A percentile compares a stretch with the other conserved stretches of the same genome.
phyloP scores from a whole-genome alignment of 2,113 vertebrate genomes.

The Nipponia nippon region DNA sequence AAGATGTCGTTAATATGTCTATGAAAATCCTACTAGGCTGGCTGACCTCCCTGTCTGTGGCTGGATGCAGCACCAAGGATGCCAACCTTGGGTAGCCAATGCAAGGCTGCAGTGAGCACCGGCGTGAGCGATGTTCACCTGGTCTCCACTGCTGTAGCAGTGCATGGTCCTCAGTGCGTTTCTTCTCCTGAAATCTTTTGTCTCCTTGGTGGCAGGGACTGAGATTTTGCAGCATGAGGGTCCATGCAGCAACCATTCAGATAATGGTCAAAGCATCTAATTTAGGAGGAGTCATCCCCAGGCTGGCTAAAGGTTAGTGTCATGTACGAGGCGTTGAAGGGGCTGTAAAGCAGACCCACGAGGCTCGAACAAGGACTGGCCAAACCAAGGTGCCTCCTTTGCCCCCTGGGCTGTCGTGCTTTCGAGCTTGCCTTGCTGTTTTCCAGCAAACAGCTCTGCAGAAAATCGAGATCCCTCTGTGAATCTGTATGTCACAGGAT shows the following conservation, averaged over 20 bases:
- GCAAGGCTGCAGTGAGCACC: rapidly evolving
- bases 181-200: neutral
- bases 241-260: rapidly evolving
- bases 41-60: rapidly evolving
- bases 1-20: neutral
- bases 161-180: rapidly evolving
- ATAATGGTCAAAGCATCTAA: neutral
- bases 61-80: rapidly evolving
- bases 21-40: rapidly evolving
- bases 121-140: neutral
- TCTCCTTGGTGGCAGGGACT: neutral
- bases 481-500: neutral
- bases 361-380: rapidly evolving
- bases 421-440: neutral
- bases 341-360: neutral
- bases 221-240: neutral
- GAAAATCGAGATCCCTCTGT: rapidly evolving
- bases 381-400: neutral
- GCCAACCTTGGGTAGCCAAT: rapidly evolving
- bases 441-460: neutral
- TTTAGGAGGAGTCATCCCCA: neutral
- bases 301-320: neutral
- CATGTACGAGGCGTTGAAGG: neutral
- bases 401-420: neutral
- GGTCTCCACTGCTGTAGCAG: neutral